phyloP scores from a whole-genome alignment of 1,140 invertebrate species.

The Drosophila melanogaster region DNA sequence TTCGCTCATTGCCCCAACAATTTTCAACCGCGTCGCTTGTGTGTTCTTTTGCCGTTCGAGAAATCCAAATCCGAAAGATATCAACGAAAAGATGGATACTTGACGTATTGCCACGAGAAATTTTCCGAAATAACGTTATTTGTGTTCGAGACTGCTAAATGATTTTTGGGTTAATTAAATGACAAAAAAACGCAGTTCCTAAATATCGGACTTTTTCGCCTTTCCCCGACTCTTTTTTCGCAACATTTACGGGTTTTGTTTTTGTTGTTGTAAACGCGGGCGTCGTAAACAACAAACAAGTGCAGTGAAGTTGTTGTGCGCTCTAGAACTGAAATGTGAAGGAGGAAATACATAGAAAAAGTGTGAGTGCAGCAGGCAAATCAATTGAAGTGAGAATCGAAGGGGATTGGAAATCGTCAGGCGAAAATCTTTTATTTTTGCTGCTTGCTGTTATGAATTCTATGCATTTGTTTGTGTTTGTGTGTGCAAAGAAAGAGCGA shows the following conservation, averaged over 20 bases:
- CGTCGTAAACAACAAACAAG: conserved; percentile 61
- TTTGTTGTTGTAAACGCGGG: conserved; percentile 60
- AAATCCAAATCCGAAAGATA: conserved; percentile 25
- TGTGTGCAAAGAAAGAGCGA: conserved; percentile 16
- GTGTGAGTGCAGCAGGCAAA: conserved; percentile 32
- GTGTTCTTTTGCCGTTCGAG: conserved; percentile 35
- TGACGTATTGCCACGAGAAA: conserved; percentile 1
- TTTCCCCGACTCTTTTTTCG: conserved; percentile 40
- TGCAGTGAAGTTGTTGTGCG: conserved; percentile 23
- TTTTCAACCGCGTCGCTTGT: conserved; percentile 23
- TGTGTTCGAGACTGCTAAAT: conserved; percentile 5
- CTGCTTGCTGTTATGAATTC: conserved; percentile 30
- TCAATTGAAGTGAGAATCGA: conserved; percentile 33
- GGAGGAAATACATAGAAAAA: conserved; percentile 22
- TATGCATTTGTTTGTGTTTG: conserved; percentile 9
- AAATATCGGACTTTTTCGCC: conserved; percentile 40
- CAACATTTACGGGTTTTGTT: conserved; percentile 23
- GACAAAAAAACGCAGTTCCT: conserved; percentile 1
- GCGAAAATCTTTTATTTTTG: conserved; percentile 25
- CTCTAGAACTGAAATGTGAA: conserved; percentile 33
- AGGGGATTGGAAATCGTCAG: conserved; percentile 41
- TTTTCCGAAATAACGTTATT: conserved; percentile 8
- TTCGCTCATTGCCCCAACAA: conserved; percentile 27
- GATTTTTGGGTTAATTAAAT: conserved; percentile 3
- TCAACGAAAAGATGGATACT: conserved; percentile 19